Base-by-base conservation (phyloP, 2,113 vertebrate species). In the Scalopus aquaticus region DNA sequence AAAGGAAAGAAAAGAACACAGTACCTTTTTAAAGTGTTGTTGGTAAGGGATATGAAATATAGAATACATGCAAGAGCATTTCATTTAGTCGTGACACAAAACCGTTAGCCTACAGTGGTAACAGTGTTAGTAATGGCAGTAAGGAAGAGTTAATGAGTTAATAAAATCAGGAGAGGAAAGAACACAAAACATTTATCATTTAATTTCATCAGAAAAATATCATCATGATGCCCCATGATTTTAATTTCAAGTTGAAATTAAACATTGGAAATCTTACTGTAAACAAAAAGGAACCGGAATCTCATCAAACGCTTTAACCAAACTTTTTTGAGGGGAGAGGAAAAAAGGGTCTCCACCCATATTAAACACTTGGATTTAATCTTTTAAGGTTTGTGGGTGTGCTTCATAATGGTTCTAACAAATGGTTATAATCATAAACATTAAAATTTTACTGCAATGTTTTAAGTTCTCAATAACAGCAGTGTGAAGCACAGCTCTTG, bases 181-280 rank as follows among this genome's bases (percentile, higher is more conserved):
- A 77, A 56, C 0, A 88, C 20, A 82, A 94, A 93, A 72, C 74
- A 32, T 39, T 74, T 13, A 35, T 30, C 49, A 64, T 19, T 64
- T 85, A 72, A 89, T 26, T 81, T 49, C 74, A 88, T 74, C 19
- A 79, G 26, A 51, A 94, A 94, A 92, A 60, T 62, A 85, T 17
- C 56, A n/a, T 67, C 37, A 72, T 26, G 37, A 56, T 49, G 44
- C 37, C 64, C 35, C 37, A 78, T 20, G 12, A 85, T 39, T 37
- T n/a, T n/a, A n/a, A n/a, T n/a, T n/a, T n/a, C 35, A 70, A 90
- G 51, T 0, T 42, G 20, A 78, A 77, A 65, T 49, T 88, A 85
- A 82, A 84, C 62, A 51, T 6, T 35, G 6, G 49, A 89, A 76
- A 54, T 86, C 30, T 76, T 72, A 65, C 64, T 49, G 49, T 20